Evolutionary conservation across 2,888 invertebrate species (phyloP).

Genomic region (Adineta ricciae): DNA sequence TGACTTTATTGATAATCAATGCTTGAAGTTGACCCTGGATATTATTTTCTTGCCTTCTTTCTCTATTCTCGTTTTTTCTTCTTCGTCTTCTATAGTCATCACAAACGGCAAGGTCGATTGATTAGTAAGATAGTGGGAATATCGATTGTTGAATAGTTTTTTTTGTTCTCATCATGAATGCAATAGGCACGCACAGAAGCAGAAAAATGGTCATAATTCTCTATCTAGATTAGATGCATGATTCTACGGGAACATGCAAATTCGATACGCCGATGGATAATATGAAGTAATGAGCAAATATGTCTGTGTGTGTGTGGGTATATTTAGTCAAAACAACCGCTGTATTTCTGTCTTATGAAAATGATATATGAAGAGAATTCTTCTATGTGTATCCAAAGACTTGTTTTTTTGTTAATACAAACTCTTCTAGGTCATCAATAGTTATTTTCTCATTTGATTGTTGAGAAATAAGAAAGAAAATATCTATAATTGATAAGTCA

Average conservation of each 20-base stretch:
- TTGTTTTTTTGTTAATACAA: background rate
- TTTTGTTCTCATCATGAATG: background rate
- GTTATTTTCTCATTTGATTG: background rate
- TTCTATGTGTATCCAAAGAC: background rate
- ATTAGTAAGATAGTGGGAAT: background rate
- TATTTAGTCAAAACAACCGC: background rate
- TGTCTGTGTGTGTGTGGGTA: background rate
- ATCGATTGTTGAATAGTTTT: background rate
- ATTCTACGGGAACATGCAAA: background rate
- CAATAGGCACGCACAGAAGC: background rate
- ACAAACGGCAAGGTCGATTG: background rate
- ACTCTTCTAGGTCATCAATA: background rate
- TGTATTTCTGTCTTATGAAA: background rate
- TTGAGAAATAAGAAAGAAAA: background rate
- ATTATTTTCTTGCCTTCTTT: background rate
- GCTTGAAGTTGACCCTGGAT: background rate
- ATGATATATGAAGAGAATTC: background rate
- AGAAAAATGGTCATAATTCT: slow-evolving; percentile 7
- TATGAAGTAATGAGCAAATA: background rate
- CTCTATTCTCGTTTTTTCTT: background rate
- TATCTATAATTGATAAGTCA: background rate
- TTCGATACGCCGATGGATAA: background rate
- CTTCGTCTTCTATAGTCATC: background rate
- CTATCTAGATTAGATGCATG: background rate
- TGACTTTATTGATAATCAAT: background rate